Base-by-base conservation (phyloP, 2,888 invertebrate species). In the Lithophane semibrunnea region DNA sequence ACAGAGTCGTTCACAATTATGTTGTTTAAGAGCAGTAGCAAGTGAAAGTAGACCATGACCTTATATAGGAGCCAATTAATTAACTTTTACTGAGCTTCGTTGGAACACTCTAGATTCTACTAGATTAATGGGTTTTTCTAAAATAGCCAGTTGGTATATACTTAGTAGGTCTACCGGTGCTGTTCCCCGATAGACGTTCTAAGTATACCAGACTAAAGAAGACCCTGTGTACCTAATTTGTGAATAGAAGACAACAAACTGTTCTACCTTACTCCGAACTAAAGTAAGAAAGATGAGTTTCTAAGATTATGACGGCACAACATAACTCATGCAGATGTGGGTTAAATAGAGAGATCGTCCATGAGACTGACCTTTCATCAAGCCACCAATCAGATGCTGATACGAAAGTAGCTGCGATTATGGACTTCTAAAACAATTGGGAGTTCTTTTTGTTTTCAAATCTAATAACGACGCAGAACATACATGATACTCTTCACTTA, bases 331-430 rank as follows among this genome's bases (percentile, higher is more conserved):
- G 68, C 29, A 77, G 37, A 82, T 82, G 78, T 81, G 52, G 73
- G 83, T 67, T 81, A 82, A 81, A 63, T 66, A 73, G 78, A 69
- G 69, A 82, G 73, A 82, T 73, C 77, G 74, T 73, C 54, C 71
- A 12, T 18, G 29, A 80, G 66, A 47, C 63, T 75, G 68, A 75
- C 67, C 81, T 75, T 65, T 81, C 81, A 81, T 75, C 68, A 68
- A 68, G 68, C 21, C 64, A 68, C 69, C 75, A 80, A 80, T 79
- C 75, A 75, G 63, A 44, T 29, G n/a, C 37, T 73, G 18, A n/a
- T 73, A 73, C 73, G 47, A 49, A 72, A 58, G 9, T 58, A 37
- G 13, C 13, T 21, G 64, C 37, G n/a, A 65, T 81, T 68, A 77
- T 56, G 82, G n/a, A 44, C 37, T 44, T 63, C 44, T 47, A 81